Percentiles rank a stretch among this genome's conserved stretches.
phyloP scores from a whole-genome alignment of 2,888 invertebrate genomes.

The Pseudanteris insignis region DNA sequence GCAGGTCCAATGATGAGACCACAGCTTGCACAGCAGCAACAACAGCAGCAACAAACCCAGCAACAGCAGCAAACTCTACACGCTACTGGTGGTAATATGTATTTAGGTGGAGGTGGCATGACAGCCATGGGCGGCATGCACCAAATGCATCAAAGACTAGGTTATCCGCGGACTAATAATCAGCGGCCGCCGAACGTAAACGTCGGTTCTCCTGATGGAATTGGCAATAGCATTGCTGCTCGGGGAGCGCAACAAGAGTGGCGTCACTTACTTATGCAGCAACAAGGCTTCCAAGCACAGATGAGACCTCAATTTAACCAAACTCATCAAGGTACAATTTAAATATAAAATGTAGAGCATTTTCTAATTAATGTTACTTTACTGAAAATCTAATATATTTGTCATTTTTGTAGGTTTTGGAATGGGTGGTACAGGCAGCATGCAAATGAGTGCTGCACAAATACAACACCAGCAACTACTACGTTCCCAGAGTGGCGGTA shows the following conservation, averaged over 20 bases:
- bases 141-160: constrained; percentile 64
- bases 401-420: constrained; percentile 65
- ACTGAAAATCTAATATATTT: too few species aligned
- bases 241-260: constrained; percentile 68
- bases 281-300: constrained; percentile 67
- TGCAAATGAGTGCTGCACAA: constrained; percentile 68
- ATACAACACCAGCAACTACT: constrained; percentile 68
- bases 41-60: constrained; percentile 72
- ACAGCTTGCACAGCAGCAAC: constrained; percentile 70
- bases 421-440: constrained; percentile 62
- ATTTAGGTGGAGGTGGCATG: constrained; percentile 66
- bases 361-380: too few species aligned
- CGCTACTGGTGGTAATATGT: constrained; percentile 65
- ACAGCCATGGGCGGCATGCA: constrained; percentile 65
- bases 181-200: constrained; percentile 73
- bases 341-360: too few species aligned
- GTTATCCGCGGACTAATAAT: constrained; percentile 66
- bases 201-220: constrained; percentile 69
- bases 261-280: constrained; percentile 75
- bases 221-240: constrained; percentile 68
- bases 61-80: constrained; percentile 70
- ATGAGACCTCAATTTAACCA: constrained; percentile 70
- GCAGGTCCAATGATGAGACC: constrained; percentile 76
- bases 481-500: constrained; percentile 65
- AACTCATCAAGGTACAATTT: constrained; percentile 66